Conservation (phyloP, 2,113 vertebrate species). For the Stictonetta naevosa region DNA sequence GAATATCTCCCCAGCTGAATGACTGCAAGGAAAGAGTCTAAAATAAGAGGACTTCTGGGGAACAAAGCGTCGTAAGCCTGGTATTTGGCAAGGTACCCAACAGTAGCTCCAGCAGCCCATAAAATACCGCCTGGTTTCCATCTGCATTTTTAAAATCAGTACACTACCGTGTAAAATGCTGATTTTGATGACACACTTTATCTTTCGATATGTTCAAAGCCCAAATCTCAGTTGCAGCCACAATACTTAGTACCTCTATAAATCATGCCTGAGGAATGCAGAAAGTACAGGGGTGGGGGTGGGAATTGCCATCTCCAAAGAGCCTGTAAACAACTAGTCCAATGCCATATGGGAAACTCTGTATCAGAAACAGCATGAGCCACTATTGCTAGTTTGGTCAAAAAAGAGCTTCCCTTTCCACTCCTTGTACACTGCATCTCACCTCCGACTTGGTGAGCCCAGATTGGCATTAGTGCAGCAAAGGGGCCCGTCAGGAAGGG, state of each 20-base stretch:
- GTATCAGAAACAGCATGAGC: neutral
- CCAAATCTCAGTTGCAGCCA: neutral
- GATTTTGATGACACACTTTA: neutral
- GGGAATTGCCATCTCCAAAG: neutral
- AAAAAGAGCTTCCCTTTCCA: neutral
- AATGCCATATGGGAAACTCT: neutral
- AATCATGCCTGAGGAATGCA: neutral
- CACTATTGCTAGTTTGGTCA: neutral
- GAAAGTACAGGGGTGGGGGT: neutral
- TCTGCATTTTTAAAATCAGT: neutral
- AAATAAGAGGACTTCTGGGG: neutral
- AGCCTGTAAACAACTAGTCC: neutral
- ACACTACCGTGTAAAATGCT: neutral
- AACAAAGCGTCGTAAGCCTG: neutral
- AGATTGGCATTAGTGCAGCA: fast-evolving
- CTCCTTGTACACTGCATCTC: neutral
- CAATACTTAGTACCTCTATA: neutral
- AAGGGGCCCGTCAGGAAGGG: neutral
- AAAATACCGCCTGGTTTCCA: neutral
- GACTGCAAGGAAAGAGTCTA: neutral
- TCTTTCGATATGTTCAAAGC: neutral
- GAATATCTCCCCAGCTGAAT: neutral
- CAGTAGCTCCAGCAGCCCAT: neutral
- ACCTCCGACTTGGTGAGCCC: neutral
- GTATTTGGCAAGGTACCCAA: neutral